phyloP scores from a whole-genome alignment of 2,113 vertebrate species.

The Emberiza fucata region DNA sequence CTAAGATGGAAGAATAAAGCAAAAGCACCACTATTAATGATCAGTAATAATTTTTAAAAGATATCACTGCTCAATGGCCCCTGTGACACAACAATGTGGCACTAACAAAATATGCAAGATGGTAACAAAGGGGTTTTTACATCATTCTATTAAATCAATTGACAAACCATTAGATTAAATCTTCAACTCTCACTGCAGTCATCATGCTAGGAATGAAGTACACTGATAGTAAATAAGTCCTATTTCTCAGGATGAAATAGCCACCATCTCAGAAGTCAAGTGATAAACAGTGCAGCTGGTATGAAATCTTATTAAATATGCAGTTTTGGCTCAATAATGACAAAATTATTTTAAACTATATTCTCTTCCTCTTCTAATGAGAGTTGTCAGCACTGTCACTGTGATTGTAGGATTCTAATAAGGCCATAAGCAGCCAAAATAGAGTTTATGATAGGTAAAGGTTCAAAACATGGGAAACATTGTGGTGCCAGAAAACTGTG shows the following conservation, averaged over 20 bases:
- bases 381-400: neutral
- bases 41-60: neutral
- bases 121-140: neutral
- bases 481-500: neutral
- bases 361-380: neutral
- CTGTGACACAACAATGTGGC: neutral
- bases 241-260: neutral
- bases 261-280: neutral
- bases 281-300: neutral
- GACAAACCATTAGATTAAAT: neutral
- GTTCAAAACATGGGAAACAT: neutral
- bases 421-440: neutral
- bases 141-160: neutral
- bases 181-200: neutral
- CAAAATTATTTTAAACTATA: neutral
- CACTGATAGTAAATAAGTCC: neutral
- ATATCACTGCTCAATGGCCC: neutral
- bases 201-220: neutral
- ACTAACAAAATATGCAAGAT: neutral
- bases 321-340: neutral
- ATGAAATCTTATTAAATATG: neutral
- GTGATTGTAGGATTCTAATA: neutral
- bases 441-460: neutral
- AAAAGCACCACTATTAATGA: neutral
- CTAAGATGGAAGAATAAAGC: constrained; percentile 69